A percentile compares a stretch with the other conserved stretches of the same genome.
phyloP scores from a whole-genome alignment of 2,113 vertebrate species.

The Pangasianodon gigas region DNA sequence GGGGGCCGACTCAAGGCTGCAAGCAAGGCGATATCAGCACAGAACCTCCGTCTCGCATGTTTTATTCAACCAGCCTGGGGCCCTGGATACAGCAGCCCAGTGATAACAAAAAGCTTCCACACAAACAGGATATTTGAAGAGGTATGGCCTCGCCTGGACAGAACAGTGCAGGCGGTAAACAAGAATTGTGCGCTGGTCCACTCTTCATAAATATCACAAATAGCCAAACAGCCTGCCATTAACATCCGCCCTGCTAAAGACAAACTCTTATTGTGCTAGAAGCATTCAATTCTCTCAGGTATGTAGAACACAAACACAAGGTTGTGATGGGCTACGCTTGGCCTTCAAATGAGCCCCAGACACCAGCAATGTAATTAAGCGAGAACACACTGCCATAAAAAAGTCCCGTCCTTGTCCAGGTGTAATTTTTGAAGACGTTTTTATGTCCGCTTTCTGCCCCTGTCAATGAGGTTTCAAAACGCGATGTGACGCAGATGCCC shows the following conservation, averaged over 20 bases:
- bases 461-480: slow-evolving; percentile 55
- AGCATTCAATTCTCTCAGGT: slow-evolving; percentile 55
- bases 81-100: slow-evolving; percentile 46
- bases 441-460: slow-evolving; percentile 51
- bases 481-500: slow-evolving; percentile 42
- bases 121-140: slow-evolving; percentile 70
- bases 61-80: slow-evolving; percentile 69
- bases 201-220: slow-evolving; percentile 66
- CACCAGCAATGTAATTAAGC: slow-evolving; percentile 60
- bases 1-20: slow-evolving; percentile 63
- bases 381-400: slow-evolving; percentile 60
- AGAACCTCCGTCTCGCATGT: slow-evolving; percentile 67
- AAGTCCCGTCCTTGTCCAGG: slow-evolving; percentile 52
- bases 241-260: slow-evolving; percentile 59
- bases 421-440: slow-evolving; percentile 60
- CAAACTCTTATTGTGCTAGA: slow-evolving; percentile 53
- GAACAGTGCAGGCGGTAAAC: slow-evolving; percentile 59
- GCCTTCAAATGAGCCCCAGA: slow-evolving; percentile 49
- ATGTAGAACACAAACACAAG: slow-evolving; percentile 61
- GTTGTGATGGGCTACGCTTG: background rate
- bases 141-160: slow-evolving; percentile 54
- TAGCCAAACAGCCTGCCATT: slow-evolving; percentile 61
- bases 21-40: slow-evolving; percentile 73
- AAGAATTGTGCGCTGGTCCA: slow-evolving; percentile 51
- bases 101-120: slow-evolving; percentile 55